phyloP scores from a whole-genome alignment of 2,797 vertebrate species.

The Helicolenus hilgendorfi region DNA sequence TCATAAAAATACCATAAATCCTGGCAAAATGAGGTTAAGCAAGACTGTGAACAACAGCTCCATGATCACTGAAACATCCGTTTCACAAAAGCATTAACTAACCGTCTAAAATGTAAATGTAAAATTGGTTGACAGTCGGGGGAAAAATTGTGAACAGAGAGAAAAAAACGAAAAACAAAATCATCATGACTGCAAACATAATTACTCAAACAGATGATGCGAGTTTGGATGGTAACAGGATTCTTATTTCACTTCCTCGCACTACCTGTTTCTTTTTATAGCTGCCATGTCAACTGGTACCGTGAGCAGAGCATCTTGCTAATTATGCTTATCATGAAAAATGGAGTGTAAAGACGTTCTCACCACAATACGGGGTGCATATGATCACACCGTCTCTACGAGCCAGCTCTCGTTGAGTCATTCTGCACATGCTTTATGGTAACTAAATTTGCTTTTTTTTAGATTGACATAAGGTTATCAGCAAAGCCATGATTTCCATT shows the following conservation, averaged over 20 bases:
- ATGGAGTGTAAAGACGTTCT: constrained; percentile 34
- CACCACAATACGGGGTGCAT: not conserved
- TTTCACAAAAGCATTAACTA: not conserved
- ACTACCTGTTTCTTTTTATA: constrained; percentile 66
- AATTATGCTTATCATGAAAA: constrained; percentile 70
- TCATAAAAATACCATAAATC: not conserved
- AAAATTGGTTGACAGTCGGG: not conserved
- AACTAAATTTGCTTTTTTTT: not conserved
- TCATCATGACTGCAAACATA: constrained; percentile 2
- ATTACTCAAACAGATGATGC: constrained; percentile 35
- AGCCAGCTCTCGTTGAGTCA: constrained; percentile 4
- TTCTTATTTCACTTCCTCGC: constrained; percentile 33
- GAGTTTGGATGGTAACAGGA: constrained; percentile 7
- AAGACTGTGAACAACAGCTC: not conserved
- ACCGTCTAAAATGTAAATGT: not conserved
- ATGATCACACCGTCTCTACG: not conserved
- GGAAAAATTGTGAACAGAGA: not conserved
- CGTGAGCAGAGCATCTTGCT: constrained; percentile 24
- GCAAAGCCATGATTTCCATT: constrained; percentile 31
- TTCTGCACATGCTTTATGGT: not conserved
- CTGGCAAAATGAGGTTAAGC: not conserved
- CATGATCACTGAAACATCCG: not conserved
- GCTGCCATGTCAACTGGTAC: constrained; percentile 39
- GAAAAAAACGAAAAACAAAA: not conserved
- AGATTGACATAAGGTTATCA: constrained; percentile 40